Base-by-base conservation (phyloP, 2,888 invertebrate genomes). In the Eristalinus sepulchralis region DNA sequence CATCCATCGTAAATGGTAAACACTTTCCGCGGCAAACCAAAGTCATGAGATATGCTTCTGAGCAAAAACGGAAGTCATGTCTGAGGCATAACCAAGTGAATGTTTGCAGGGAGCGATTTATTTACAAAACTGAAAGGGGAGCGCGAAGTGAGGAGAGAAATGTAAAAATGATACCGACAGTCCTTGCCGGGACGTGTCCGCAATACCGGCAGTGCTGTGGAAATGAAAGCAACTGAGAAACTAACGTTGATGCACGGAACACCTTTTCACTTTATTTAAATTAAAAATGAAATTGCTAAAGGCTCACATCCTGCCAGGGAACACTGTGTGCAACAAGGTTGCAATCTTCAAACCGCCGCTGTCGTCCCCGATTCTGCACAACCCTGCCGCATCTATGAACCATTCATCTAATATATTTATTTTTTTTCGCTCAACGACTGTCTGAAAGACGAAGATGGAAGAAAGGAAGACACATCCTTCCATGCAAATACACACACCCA, bases 231-330 rank as follows among this genome's bases (percentile, higher is more conserved):
- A 62, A 68, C 55, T 24, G 13, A 55, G 53, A 77, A 78, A 62
- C 62, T 36, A 72, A 57, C 33, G n/a, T 70, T 84, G 81, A 84
- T 81, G 67, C 72, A 77, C 67, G 68, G 60, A 81, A 81, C 76
- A 76, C 80, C 77, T 78, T 82, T 86, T 86, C 82, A 86, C 77
- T 86, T 86, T 86, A 82, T 86, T 78, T 82, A 82, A 86, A 86
- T 86, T 82, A 86, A 86, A 85, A 86, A 82, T 78, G 70, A 86
- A 86, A 82, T 86, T 82, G 85, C 82, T 70, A 71, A 60, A 82
- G 78, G 82, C 82, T 77, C 78, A 86, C 85, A 86, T 86, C 85
- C 82, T 78, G 66, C 47, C 72, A 68, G 36, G 76, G 76, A 70
- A 64, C 77, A 82, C 77, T 82, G 76, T 73, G 76, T 47, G 47